A percentile compares a stretch with the other conserved stretches of the same genome.
phyloP scores from a whole-genome alignment of 2,797 vertebrate genomes.

The Falco peregrinus region DNA sequence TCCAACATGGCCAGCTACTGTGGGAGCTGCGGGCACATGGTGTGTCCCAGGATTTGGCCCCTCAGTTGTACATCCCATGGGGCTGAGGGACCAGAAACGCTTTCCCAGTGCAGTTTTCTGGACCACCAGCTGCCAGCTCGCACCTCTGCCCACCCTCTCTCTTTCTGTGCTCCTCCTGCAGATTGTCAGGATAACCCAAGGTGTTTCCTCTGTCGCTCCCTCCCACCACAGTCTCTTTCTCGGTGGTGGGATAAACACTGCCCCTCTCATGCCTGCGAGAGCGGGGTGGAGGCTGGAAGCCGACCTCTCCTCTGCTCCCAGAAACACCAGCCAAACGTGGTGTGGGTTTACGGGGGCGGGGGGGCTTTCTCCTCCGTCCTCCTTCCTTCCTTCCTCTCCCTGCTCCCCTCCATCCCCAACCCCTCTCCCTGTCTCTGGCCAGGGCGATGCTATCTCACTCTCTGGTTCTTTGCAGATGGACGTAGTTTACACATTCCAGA shows the following conservation, averaged over 20 bases:
- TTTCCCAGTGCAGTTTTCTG: neutral
- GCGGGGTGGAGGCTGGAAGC: neutral
- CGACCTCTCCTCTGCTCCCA: neutral
- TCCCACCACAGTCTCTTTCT: neutral
- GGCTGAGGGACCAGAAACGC: neutral
- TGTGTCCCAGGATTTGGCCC: neutral
- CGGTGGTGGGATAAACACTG: neutral
- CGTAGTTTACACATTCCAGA: constrained; percentile 99
- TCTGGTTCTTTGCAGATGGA: constrained; percentile 97
- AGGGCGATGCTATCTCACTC: constrained; percentile 77
- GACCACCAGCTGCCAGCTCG: neutral
- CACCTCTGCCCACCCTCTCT: constrained; percentile 1
- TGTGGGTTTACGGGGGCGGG: neutral
- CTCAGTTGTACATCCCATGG: neutral
- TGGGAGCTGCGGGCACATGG: rapidly evolving
- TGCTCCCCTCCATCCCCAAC: neutral
- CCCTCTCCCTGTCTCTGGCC: constrained; percentile 37
- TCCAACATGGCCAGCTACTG: rapidly evolving
- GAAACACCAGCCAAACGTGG: neutral
- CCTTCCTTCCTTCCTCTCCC: constrained; percentile 13
- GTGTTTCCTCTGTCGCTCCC: neutral
- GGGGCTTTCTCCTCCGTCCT: neutral
- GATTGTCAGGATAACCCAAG: neutral
- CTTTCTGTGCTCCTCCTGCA: constrained; percentile 25
- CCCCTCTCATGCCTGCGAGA: rapidly evolving